Percentiles rank a stretch among this genome's conserved stretches.
phyloP scores from a whole-genome alignment of 1,140 invertebrate genomes.

The Solenopsis fugax region DNA sequence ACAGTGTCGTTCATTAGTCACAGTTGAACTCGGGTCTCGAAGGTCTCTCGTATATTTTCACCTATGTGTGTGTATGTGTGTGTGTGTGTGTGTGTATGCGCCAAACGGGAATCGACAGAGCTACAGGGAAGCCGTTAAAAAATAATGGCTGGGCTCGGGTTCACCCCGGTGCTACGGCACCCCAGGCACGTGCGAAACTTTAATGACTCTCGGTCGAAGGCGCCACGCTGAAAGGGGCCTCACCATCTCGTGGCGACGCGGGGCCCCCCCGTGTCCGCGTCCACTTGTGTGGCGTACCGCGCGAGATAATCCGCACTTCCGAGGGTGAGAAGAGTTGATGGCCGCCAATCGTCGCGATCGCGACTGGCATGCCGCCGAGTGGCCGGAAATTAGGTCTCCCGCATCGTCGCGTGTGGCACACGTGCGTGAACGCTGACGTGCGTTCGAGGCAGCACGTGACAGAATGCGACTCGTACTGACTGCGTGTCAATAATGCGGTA shows the following conservation, averaged over 20 bases:
- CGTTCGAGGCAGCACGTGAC: constrained; percentile 34
- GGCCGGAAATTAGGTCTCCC: constrained; percentile 60
- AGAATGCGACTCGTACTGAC: constrained; percentile 27
- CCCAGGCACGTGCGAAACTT: constrained; percentile 77
- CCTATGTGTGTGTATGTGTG: background rate
- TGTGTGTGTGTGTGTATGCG: background rate
- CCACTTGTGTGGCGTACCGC: constrained; percentile 67
- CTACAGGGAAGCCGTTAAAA: constrained; percentile 72
- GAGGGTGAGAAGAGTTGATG: constrained; percentile 55
- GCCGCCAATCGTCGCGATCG: constrained; percentile 53
- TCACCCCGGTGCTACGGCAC: constrained; percentile 51
- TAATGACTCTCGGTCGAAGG: constrained; percentile 74
- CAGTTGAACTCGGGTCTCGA: constrained; percentile 70
- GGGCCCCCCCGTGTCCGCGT: background rate
- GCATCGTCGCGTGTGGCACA: constrained; percentile 43
- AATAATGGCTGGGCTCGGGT: constrained; percentile 75
- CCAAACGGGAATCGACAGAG: background rate
- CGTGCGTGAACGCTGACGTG: constrained; percentile 30
- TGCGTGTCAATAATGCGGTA: constrained; percentile 56
- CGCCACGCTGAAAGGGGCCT: constrained; percentile 45
- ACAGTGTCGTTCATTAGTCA: constrained; percentile 76
- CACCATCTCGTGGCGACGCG: background rate
- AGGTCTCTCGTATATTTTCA: constrained; percentile 5
- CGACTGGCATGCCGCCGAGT: constrained; percentile 50
- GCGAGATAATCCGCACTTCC: constrained; percentile 72